A percentile compares a stretch with the other conserved stretches of the same genome.
phyloP scores from a whole-genome alignment of 2,888 invertebrate genomes.

The Heteropelma amictum region DNA sequence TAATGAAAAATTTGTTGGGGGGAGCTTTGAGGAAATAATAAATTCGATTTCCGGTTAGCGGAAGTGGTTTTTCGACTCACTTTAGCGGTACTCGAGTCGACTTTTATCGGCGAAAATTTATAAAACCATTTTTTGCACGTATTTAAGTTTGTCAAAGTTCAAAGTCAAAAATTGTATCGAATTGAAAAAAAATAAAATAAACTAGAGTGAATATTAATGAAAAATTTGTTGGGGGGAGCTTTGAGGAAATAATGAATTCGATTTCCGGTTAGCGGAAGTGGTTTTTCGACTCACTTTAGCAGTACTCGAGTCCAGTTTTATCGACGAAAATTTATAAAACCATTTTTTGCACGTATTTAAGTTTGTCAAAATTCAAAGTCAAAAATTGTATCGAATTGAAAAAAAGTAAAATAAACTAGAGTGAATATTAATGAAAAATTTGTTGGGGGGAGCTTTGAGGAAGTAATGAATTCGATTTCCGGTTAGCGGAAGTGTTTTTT shows the following conservation, averaged over 20 bases:
- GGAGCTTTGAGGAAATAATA: neutral
- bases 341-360: too few species aligned
- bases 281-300: conserved; percentile 83
- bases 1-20: neutral
- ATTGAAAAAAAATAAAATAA: neutral
- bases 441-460: neutral
- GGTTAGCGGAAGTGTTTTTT: neutral
- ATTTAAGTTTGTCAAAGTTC: too few species aligned
- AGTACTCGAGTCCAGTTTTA: too few species aligned
- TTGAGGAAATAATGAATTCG: neutral
- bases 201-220: neutral
- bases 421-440: neutral
- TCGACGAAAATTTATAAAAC: too few species aligned
- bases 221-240: neutral
- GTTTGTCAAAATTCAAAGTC: too few species aligned
- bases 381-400: neutral
- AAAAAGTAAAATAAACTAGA: neutral
- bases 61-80: conserved; percentile 80
- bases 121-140: too few species aligned
- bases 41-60: too few species aligned
- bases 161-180: neutral
- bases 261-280: too few species aligned
- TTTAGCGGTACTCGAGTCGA: conserved; percentile 87
- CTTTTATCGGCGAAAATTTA: too few species aligned
- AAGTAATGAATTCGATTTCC: neutral